These are phyloP conservation scores for Aspidoscelis tigris DNA, from an alignment of 2,113 vertebrate species.

Conservation along the genomic window DNA sequence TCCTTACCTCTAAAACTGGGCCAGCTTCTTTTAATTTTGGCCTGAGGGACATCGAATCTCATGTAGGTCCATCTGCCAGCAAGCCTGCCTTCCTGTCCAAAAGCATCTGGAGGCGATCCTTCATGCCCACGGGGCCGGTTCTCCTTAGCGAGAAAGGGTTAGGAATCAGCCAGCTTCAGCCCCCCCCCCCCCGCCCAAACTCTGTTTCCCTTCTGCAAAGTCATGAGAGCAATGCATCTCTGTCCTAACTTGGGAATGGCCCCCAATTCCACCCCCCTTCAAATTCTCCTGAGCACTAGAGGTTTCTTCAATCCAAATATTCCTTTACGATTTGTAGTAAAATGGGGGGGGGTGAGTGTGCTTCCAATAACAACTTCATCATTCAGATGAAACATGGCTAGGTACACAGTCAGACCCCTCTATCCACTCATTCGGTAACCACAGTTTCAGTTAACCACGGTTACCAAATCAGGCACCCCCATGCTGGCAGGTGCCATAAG, in stretches of 20 bases:
- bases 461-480: too few species aligned
- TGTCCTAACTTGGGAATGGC: background rate
- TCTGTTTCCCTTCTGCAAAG: background rate
- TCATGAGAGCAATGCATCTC: background rate
- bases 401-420: too few species aligned
- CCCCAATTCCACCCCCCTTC: background rate
- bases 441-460: too few species aligned
- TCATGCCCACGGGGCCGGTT: constrained; percentile 63
- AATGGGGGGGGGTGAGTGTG: too few species aligned
- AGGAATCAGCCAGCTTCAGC: background rate
- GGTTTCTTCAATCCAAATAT: too few species aligned
- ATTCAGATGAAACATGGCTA: too few species aligned
- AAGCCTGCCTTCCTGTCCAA: constrained; percentile 73
- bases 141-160: constrained; percentile 70
- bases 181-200: too few species aligned
- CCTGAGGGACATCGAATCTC: constrained; percentile 86
- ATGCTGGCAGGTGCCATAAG: too few species aligned
- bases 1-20: constrained; percentile 87
- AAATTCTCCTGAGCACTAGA: too few species aligned
- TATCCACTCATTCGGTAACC: too few species aligned
- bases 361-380: too few species aligned
- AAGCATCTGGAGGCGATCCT: constrained; percentile 73
- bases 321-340: too few species aligned
- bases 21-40: constrained; percentile 86
- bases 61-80: constrained; percentile 81